Conservation (phyloP, 2,888 invertebrate genomes). For the Pachymerium ferrugineum region DNA sequence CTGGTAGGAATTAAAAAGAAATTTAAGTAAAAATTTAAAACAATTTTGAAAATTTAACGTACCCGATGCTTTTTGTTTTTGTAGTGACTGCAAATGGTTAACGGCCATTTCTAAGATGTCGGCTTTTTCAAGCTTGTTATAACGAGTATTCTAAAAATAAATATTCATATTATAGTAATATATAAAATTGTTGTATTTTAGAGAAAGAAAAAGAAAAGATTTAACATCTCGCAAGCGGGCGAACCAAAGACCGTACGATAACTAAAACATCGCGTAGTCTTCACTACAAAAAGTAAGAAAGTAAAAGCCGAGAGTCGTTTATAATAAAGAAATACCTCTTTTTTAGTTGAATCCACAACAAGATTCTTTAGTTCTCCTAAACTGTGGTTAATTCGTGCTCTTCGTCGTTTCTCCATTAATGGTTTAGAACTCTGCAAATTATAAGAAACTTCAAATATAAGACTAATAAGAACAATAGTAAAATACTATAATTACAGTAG, state of each 20-base stretch:
- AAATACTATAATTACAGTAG: too few relatives aligned
- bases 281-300: neutral
- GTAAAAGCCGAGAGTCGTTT: neutral
- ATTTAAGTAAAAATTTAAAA: neutral
- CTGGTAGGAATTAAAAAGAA: neutral
- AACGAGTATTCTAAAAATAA: neutral
- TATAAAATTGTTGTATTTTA: neutral
- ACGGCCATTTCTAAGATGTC: constrained; percentile 27
- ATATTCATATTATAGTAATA: neutral
- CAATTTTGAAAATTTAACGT: neutral
- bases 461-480: too few relatives aligned
- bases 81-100: neutral
- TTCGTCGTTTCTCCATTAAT: constrained; percentile 23
- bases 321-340: constrained; percentile 11
- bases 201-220: neutral
- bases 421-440: constrained; percentile 24
- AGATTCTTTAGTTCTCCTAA: constrained; percentile 23
- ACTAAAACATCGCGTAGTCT: too few relatives aligned
- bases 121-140: constrained; percentile 22
- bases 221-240: neutral
- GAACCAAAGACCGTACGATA: neutral
- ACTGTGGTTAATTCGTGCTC: constrained; percentile 28
- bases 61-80: neutral
- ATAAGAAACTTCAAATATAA: too few relatives aligned
- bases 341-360: constrained; percentile 2